Evolutionary conservation across 1,140 invertebrate species (phyloP), one percentile per base, ranked within the genome.

Genomic region (Megathymus violae): DNA sequence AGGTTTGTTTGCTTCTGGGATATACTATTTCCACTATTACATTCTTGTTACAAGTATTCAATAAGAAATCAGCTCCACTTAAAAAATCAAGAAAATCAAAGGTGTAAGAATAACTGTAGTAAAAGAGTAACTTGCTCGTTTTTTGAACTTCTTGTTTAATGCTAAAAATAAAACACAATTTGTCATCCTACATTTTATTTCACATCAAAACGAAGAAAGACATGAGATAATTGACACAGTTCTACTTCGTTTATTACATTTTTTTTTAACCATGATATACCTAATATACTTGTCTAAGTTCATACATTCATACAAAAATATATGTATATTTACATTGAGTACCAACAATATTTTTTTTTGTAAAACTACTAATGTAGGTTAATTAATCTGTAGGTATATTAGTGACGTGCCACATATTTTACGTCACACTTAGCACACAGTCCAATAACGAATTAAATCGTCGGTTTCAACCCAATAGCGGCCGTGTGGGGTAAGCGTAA

Each of bases 11-110:
- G 3, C 4, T 69, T 0, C 15, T 78, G 9, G 82, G 80, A 0
- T 85, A 72, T 50, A n/a, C 69, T 10, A 31, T 80, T 38, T 80
- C 75, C 2, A 47, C 51, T 1, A 15, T 71, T 9, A 46, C 80
- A n/a, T 82, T 85, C 40, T 19, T 76, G 11, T 7, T 75, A n/a
- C 79, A 85, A 59, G 64, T 82, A 43, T 47, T 74, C 19, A 60
- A 54, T 25, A 16, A 40, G 13, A 52, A 16, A 36, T 59, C 54
- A 0, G 34, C 41, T 14, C 11, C 43, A 7, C 15, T 59, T 13
- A 46, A 59, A 14, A 43, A 59, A 14, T 59, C 46, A 46, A 59
- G 54, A 59, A 59, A 59, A 59, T 59, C 14, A 46, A 58, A 46
- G 31, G 19, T 31, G 44, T 58, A 43, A 58, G 43, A 31, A 34